Evolutionary conservation across 2,888 invertebrate genomes (phyloP).

Genomic region (Salpingus planirostris): DNA sequence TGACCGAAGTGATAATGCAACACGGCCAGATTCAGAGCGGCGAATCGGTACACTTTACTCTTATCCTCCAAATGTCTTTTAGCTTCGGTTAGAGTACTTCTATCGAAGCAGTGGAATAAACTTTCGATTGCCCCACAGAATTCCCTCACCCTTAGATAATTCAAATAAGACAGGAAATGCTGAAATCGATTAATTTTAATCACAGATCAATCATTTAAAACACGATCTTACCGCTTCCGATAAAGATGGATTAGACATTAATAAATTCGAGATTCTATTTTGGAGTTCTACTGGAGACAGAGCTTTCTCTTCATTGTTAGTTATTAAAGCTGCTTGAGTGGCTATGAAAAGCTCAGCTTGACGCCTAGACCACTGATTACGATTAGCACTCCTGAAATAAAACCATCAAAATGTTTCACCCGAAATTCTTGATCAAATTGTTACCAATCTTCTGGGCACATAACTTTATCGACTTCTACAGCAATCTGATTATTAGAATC

Average conservation of each 20-base stretch:
- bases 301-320: slow-evolving; percentile 74
- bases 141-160: slow-evolving; percentile 79
- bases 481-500: slow-evolving; percentile 12
- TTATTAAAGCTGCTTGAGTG: slow-evolving; percentile 73
- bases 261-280: slow-evolving; percentile 60
- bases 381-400: slow-evolving; percentile 40
- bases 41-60: slow-evolving; percentile 69
- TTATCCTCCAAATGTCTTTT: slow-evolving; percentile 45
- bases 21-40: slow-evolving; percentile 83
- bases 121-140: slow-evolving; percentile 76
- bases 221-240: slow-evolving; percentile 63
- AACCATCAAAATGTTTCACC: slow-evolving; percentile 1
- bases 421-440: slow-evolving; percentile 1
- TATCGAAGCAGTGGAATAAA: slow-evolving; percentile 74
- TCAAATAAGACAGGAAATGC: slow-evolving; percentile 87
- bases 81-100: slow-evolving; percentile 44
- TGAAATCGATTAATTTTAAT: too few relatives aligned
- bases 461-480: slow-evolving; percentile 8
- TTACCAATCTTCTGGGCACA: slow-evolving; percentile 21
- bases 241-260: slow-evolving; percentile 68
- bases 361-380: slow-evolving; percentile 72
- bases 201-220: too few relatives aligned
- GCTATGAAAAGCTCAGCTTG: slow-evolving; percentile 86
- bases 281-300: slow-evolving; percentile 69
- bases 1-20: slow-evolving; percentile 81